These are phyloP conservation scores for Willisornis vidua DNA, from an alignment of 2,113 vertebrate species.

Conservation along the genomic window DNA sequence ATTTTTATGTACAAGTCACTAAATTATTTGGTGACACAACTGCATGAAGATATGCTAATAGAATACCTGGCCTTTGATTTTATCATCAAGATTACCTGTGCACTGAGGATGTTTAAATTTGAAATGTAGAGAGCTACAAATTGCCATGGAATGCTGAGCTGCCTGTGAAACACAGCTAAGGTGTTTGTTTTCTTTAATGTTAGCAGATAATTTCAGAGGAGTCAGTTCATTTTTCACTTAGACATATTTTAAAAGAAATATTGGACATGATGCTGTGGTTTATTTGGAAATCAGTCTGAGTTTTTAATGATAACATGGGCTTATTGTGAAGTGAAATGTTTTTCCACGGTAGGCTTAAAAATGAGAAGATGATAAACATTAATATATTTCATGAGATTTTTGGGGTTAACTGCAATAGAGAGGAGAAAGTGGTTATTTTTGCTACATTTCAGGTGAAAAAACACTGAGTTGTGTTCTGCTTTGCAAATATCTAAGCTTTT, in stretches of 20 bases:
- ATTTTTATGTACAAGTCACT: neutral
- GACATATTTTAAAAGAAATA: neutral
- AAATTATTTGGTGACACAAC: slow-evolving; percentile 1
- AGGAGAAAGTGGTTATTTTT: neutral
- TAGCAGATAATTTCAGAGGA: neutral
- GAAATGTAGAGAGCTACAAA: neutral
- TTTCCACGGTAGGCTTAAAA: neutral
- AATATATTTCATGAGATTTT: neutral
- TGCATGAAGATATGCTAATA: neutral
- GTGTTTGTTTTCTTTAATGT: neutral
- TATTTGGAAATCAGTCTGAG: neutral
- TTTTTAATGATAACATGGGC: neutral
- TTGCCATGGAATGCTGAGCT: neutral
- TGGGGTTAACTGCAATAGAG: neutral
- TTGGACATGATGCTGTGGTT: neutral
- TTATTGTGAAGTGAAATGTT: neutral
- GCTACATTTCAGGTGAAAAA: neutral
- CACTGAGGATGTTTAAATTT: neutral
- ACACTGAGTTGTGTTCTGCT: neutral
- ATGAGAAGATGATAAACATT: neutral
- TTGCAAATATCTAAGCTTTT: neutral
- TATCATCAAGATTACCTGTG: neutral
- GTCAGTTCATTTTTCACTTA: neutral
- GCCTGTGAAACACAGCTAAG: neutral
- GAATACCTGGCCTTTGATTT: slow-evolving; percentile 27